Evolutionary conservation across 2,797 vertebrate species (phyloP).

Genomic region (Lepus townsendii): DNA sequence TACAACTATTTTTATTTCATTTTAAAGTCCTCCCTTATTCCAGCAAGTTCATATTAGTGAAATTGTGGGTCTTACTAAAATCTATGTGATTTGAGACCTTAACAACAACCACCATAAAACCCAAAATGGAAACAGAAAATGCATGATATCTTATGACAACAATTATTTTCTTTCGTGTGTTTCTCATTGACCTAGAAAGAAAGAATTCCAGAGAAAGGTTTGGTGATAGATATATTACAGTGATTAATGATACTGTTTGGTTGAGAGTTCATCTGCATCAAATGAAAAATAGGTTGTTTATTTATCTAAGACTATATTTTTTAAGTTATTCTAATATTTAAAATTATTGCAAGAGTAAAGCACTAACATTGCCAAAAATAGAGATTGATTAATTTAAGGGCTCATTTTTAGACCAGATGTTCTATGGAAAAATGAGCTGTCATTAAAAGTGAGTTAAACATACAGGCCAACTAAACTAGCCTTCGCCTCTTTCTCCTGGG

Average conservation of each 20-base stretch:
- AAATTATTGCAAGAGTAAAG: conserved; percentile 82
- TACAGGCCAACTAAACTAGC: neutral
- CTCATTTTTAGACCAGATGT: conserved; percentile 37
- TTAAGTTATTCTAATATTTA: conserved; percentile 83
- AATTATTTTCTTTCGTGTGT: conserved; percentile 71
- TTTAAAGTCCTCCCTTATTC: conserved; percentile 81
- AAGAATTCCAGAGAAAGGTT: neutral
- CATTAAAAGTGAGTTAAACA: neutral
- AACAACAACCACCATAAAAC: neutral
- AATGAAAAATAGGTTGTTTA: conserved; percentile 82
- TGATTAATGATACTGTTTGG: conserved; percentile 86
- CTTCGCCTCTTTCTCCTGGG: neutral
- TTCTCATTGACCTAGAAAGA: conserved; percentile 21
- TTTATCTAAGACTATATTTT: conserved; percentile 83
- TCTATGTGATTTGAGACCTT: conserved; percentile 71
- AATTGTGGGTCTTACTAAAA: conserved; percentile 73
- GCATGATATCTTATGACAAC: conserved; percentile 82
- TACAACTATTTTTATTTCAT: conserved; percentile 83
- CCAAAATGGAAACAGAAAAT: conserved; percentile 32
- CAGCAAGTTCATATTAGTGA: conserved; percentile 78
- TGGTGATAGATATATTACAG: conserved; percentile 74
- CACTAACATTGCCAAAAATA: conserved; percentile 75
- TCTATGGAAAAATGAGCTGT: conserved; percentile 38
- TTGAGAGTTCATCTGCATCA: conserved; percentile 83
- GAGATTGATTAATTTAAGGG: conserved; percentile 74